phyloP scores from a whole-genome alignment of 2,888 invertebrate genomes.

The Candidula unifasciata region DNA sequence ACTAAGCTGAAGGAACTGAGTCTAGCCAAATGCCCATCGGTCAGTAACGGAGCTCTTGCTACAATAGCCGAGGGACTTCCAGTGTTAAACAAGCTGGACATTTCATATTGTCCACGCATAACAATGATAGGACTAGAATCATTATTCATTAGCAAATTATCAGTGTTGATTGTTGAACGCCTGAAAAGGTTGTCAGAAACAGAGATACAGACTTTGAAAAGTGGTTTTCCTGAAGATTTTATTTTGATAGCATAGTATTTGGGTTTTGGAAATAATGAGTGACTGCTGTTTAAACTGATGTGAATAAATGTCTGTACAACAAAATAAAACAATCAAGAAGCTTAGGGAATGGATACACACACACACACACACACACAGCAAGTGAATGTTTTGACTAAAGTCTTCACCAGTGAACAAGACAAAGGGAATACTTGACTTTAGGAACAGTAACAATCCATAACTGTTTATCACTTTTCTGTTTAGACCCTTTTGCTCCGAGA shows the following conservation, averaged over 20 bases:
- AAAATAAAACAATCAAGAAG: too few relatives aligned
- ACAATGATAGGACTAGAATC: slow-evolving; percentile 43
- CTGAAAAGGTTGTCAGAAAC: slow-evolving; percentile 26
- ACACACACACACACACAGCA: too few relatives aligned
- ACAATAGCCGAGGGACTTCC: slow-evolving; percentile 57
- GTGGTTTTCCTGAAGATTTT: slow-evolving; percentile 4
- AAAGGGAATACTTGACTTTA: too few relatives aligned
- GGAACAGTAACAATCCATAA: too few relatives aligned
- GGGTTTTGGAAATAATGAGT: too few relatives aligned
- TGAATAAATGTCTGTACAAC: too few relatives aligned
- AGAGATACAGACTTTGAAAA: slow-evolving; percentile 18
- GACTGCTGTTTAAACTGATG: too few relatives aligned
- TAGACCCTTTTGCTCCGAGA: too few relatives aligned
- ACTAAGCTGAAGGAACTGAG: slow-evolving; percentile 58
- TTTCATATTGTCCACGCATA: slow-evolving; percentile 55
- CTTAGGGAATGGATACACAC: too few relatives aligned
- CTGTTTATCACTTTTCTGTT: too few relatives aligned
- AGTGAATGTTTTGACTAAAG: too few relatives aligned
- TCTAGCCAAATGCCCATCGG: slow-evolving; percentile 54
- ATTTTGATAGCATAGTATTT: slow-evolving; percentile 1
- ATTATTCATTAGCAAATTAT: slow-evolving; percentile 22
- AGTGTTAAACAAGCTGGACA: slow-evolving; percentile 57
- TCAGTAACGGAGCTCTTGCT: slow-evolving; percentile 59
- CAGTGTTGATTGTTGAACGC: slow-evolving; percentile 22
- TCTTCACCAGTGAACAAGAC: too few relatives aligned